Evolutionary conservation across 92 coral and sea anemone species (phyloP), one percentile per base, ranked within the genome.

Genomic region (Zoanthus solanderi): DNA sequence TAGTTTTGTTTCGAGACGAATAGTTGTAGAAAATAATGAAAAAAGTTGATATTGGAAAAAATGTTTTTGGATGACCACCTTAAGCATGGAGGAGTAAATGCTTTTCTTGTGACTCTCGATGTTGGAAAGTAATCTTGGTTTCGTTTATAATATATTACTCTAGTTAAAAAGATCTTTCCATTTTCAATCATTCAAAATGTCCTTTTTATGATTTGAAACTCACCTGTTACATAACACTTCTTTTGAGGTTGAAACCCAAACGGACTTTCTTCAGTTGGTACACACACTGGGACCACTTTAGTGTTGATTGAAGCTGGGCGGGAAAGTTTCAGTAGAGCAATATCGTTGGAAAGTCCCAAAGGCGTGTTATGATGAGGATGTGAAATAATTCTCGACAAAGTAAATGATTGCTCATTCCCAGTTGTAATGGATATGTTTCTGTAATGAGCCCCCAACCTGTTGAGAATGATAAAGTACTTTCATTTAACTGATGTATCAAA

Each of bases 391-490:
- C 31, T 78, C 10, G 83, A 78, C 48, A 78, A 28, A 5, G 28
- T 56, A 5, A 78, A 18, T 15, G 66, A 29, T 46, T 78, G 83
- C 14, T 78, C 83, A 30, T 65, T 54, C 5, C 68, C 83, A 78
- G 53, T 52, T 23, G 80, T 52, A 16, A 11, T 29, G 7, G 83
- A 53, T 53, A 50, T 13, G 9, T 30, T 10, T 11, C 37, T 54
- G 23, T 9, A 78, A 31, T 78, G 83, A 46, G 83, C 83, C 29
- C 83, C 83, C 50, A 78, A 30, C 66, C 83, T 78, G 83, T 53
- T 53, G 68, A 63, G 28, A 17, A 63, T 23, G 30, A 63, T 63
- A 63, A 63, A n/a, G 5, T 37, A 37, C 42, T 37, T 37, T 37
- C 42, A 37, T 37, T 23, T 23, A 23, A 23, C 23, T 23, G 23